Conservation (phyloP, 2,797 vertebrate genomes). For the Gadopsis bispinosus region DNA sequence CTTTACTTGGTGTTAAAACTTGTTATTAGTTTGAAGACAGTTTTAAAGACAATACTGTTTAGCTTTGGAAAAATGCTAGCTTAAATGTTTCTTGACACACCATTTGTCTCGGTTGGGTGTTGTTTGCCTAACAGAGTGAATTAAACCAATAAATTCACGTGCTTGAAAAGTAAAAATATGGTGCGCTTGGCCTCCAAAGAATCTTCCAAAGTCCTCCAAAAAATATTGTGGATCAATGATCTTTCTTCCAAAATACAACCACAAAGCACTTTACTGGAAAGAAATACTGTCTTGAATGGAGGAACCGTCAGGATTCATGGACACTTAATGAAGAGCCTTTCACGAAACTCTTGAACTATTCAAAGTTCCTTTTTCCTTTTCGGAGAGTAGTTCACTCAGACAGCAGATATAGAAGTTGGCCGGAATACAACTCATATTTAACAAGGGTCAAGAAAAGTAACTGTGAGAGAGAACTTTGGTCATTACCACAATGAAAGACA, state of each 20-base stretch:
- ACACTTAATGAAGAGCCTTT: slow-evolving; percentile 42
- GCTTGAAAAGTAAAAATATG: not conserved
- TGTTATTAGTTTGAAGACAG: slow-evolving; percentile 54
- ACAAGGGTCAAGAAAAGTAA: slow-evolving; percentile 37
- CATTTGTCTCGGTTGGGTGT: not conserved
- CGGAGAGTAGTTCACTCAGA: slow-evolving; percentile 5
- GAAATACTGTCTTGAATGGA: not conserved
- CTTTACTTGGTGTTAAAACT: slow-evolving; percentile 60
- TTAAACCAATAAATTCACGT: not conserved
- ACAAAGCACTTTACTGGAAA: not conserved
- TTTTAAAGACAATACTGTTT: slow-evolving; percentile 35
- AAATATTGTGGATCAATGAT: not conserved
- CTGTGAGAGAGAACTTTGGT: slow-evolving; percentile 24
- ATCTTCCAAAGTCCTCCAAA: not conserved
- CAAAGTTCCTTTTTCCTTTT: slow-evolving; percentile 10
- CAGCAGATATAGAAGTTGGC: slow-evolving; percentile 21
- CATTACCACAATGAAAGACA: slow-evolving; percentile 34
- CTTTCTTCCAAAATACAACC: not conserved
- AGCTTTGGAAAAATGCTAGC: slow-evolving; percentile 9
- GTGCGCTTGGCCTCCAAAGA: not conserved
- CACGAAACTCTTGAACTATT: not conserved
- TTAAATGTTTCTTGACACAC: slow-evolving; percentile 31
- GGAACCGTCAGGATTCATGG: slow-evolving; percentile 1
- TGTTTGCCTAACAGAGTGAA: slow-evolving; percentile 26
- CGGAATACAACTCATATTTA: slow-evolving; percentile 28